Percentiles rank a stretch among this genome's conserved stretches.
phyloP scores from a whole-genome alignment of 2,113 vertebrate species.

The Furnarius figulus region DNA sequence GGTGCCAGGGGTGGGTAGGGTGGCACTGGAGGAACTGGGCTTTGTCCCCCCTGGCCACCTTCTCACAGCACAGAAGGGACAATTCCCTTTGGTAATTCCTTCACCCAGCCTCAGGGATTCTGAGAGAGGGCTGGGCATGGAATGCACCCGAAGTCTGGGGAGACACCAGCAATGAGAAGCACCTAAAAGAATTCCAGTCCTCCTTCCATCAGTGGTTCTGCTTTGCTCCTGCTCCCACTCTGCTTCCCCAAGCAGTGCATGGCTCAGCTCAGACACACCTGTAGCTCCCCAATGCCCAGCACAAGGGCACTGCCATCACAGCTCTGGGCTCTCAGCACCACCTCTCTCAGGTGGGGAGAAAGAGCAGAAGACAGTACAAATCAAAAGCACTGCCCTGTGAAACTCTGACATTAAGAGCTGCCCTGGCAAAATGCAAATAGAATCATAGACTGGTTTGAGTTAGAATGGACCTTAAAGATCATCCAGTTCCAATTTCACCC shows the following conservation, averaged over 20 bases:
- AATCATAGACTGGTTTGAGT: background rate
- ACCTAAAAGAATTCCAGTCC: no score
- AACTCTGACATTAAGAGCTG: background rate
- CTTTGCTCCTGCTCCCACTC: background rate
- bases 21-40: background rate
- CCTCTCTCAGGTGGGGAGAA: background rate
- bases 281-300: background rate
- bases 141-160: background rate
- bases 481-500: background rate
- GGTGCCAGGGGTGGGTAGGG: no score
- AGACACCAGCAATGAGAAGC: background rate
- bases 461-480: fast-evolving
- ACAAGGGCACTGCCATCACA: fast-evolving
- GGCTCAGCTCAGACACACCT: background rate
- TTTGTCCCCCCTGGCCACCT: background rate
- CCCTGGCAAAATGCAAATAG: background rate
- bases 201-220: background rate
- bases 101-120: background rate
- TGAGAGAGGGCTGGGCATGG: background rate
- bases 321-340: background rate
- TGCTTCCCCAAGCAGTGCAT: background rate
- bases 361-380: background rate
- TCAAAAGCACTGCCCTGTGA: background rate
- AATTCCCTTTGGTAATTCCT: fast-evolving
- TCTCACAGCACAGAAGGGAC: background rate